Evolutionary conservation across 2,113 vertebrate genomes (phyloP).

Genomic region (Oreochromis tanganicae): DNA sequence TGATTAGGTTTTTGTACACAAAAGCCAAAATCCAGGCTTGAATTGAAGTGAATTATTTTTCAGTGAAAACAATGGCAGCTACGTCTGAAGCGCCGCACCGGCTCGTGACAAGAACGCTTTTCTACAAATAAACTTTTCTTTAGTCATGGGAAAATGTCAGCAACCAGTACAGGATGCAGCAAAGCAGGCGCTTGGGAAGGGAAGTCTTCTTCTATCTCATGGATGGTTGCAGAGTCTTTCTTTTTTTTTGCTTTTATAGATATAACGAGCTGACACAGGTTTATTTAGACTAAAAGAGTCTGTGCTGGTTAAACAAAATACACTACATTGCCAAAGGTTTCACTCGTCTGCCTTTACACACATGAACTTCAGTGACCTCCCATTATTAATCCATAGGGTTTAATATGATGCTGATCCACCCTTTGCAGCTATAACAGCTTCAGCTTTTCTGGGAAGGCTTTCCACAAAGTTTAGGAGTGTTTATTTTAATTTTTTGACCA

Average conservation of each 20-base stretch:
- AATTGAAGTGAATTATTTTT: background rate
- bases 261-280: background rate
- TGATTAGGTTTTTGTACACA: background rate
- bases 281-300: background rate
- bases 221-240: background rate
- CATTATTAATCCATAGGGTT: background rate
- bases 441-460: background rate
- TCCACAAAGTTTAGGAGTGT: background rate
- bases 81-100: background rate
- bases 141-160: background rate
- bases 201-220: background rate
- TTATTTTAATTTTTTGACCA: background rate
- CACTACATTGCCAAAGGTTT: background rate
- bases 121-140: background rate
- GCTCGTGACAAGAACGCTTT: background rate
- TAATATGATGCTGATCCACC: background rate
- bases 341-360: background rate
- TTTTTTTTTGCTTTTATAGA: background rate
- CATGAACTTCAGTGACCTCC: background rate
- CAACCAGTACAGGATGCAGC: background rate
- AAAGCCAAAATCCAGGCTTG: background rate
- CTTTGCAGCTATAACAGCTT: background rate
- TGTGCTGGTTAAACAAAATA: background rate
- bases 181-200: background rate
- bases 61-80: background rate